Percentiles rank a stretch among this genome's conserved stretches.
phyloP scores from a whole-genome alignment of 2,113 vertebrate species.

The Hemiprocne comata region DNA sequence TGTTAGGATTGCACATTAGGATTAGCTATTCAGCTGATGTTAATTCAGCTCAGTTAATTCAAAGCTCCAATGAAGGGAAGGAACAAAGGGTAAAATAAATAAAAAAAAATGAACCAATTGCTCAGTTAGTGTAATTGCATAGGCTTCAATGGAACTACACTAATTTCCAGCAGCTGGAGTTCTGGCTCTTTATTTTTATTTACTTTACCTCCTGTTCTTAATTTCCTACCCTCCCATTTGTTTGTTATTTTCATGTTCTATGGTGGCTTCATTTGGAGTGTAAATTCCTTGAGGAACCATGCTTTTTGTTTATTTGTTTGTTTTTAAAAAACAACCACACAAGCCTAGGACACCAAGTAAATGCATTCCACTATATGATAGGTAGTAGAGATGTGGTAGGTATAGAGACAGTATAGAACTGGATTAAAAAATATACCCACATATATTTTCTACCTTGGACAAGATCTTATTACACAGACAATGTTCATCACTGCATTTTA shows the following conservation, averaged over 20 bases:
- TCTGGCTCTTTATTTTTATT: constrained; percentile 25
- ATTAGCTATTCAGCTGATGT: background rate
- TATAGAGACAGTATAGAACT: background rate
- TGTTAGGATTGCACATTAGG: background rate
- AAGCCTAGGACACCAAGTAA: background rate
- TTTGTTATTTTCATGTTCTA: constrained; percentile 5
- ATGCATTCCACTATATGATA: background rate
- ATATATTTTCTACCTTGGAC: background rate
- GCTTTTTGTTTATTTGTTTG: no score
- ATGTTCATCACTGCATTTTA: background rate
- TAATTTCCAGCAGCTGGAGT: constrained; percentile 50
- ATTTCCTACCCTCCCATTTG: constrained; percentile 43
- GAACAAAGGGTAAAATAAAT: constrained; percentile 40
- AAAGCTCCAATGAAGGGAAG: background rate
- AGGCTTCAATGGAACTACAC: background rate
- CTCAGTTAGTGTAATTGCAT: constrained; percentile 41
- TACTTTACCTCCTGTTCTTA: constrained; percentile 42
- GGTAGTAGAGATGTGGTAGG: background rate
- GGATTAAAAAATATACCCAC: background rate
- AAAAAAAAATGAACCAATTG: constrained; percentile 38
- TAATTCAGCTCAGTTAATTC: background rate
- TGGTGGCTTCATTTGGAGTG: background rate
- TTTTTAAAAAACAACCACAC: background rate
- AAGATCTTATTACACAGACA: background rate
- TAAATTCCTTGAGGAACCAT: background rate